Percentiles rank a stretch among this genome's conserved stretches.
Conservation (phyloP, 2,888 invertebrate genomes). For the Nomada ferruginata region DNA sequence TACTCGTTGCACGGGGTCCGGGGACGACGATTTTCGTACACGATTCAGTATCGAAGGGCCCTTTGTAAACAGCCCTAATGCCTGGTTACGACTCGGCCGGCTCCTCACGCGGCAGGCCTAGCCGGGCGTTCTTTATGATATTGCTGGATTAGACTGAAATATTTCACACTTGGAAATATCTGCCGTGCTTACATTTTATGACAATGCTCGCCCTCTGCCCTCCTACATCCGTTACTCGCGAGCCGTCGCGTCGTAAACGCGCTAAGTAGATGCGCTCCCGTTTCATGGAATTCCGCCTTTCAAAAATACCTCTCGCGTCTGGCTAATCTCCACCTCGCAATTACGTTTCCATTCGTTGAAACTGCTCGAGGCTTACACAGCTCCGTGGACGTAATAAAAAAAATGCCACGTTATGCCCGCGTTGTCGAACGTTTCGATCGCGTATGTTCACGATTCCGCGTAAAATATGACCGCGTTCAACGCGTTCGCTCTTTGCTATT, state of each 20-base stretch:
- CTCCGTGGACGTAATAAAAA: too few species aligned
- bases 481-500: neutral
- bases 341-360: constrained; percentile 62
- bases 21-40: constrained; percentile 70
- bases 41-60: constrained; percentile 77
- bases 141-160: constrained; percentile 84
- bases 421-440: neutral
- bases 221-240: constrained; percentile 20
- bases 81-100: constrained; percentile 82
- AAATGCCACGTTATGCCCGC: too few species aligned
- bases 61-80: constrained; percentile 84
- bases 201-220: constrained; percentile 62
- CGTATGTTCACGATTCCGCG: neutral
- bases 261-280: constrained; percentile 75
- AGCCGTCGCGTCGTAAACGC: constrained; percentile 77
- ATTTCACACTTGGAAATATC: constrained; percentile 84
- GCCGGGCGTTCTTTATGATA: constrained; percentile 83
- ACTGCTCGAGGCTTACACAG: neutral
- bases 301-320: constrained; percentile 34
- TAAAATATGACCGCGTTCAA: neutral
- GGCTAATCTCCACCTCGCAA: constrained; percentile 67
- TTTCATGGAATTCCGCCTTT: constrained; percentile 66
- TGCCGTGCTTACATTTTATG: constrained; percentile 82
- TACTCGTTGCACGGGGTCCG: constrained; percentile 57
- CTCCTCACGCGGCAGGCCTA: constrained; percentile 69